phyloP scores from a whole-genome alignment of 2,888 invertebrate genomes.

The Stramonita haemastoma region DNA sequence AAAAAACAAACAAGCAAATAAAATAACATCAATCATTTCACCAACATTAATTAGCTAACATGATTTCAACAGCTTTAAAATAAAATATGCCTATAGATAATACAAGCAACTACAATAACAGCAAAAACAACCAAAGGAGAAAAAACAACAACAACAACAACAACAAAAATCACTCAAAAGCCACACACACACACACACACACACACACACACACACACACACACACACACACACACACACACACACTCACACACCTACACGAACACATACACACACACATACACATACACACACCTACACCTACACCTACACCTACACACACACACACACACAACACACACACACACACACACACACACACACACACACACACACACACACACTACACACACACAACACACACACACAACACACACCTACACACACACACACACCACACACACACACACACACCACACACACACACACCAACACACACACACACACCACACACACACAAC shows the following conservation, averaged over 20 bases:
- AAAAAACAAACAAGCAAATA: no score
- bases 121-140: no score
- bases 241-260: no score
- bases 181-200: neutral
- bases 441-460: constrained; percentile 3
- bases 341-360: neutral
- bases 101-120: no score
- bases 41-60: no score
- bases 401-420: neutral
- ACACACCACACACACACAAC: neutral
- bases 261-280: constrained; percentile 7
- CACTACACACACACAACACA: neutral
- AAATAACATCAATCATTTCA: no score
- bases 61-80: no score
- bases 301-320: neutral
- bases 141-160: no score
- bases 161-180: no score
- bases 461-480: neutral
- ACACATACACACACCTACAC: neutral
- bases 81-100: no score
- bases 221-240: neutral
- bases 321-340: neutral
- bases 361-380: neutral
- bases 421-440: neutral
- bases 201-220: neutral